phyloP scores from a whole-genome alignment of 2,113 vertebrate genomes.

The Grantiella picta region DNA sequence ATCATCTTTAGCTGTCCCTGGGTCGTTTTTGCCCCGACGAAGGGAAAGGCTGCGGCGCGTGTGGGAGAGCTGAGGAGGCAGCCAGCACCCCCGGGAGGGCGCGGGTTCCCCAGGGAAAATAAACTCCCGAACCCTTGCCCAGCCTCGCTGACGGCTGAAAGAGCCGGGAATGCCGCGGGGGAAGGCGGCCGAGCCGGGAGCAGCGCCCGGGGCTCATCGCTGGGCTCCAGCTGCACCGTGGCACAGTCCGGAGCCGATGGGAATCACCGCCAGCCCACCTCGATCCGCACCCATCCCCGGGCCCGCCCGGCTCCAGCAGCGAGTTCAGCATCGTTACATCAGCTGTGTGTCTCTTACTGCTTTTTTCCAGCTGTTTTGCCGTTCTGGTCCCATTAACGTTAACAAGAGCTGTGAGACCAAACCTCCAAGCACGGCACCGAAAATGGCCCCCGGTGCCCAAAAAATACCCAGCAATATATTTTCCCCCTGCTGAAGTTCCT shows the following conservation, averaged over 20 bases:
- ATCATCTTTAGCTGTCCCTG: fast-evolving
- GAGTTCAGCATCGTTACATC: fast-evolving
- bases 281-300: background rate
- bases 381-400: background rate
- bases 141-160: fast-evolving
- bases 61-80: background rate
- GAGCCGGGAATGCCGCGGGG: background rate
- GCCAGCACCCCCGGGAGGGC: fast-evolving
- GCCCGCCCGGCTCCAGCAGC: background rate
- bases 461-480: background rate
- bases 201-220: fast-evolving
- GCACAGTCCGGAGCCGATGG: fast-evolving
- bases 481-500: background rate
- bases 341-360: background rate
- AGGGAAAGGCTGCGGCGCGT: background rate
- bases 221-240: background rate
- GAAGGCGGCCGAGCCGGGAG: background rate
- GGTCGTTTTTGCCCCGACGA: fast-evolving
- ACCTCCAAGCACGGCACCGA: background rate
- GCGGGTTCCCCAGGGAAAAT: background rate
- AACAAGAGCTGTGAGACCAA: background rate
- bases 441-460: background rate
- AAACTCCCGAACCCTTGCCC: background rate
- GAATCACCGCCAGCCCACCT: fast-evolving
- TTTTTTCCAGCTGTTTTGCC: background rate